phyloP scores from a whole-genome alignment of 2,113 vertebrate species.

The Catharus minimus region DNA sequence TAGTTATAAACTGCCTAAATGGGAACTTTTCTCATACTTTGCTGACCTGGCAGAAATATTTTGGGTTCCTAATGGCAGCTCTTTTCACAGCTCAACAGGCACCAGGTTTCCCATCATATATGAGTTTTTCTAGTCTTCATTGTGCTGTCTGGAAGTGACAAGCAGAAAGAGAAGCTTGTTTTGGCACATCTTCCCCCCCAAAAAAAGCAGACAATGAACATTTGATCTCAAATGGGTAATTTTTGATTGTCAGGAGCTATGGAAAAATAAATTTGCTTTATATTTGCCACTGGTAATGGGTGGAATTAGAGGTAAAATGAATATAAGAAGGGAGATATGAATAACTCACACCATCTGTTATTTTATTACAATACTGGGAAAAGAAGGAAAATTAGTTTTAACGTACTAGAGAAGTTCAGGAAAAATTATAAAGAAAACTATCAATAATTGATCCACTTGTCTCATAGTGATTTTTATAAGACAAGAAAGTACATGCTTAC shows the following conservation, averaged over 20 bases:
- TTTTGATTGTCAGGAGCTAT: not conserved
- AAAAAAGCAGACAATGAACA: not conserved
- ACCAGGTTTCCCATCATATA: not conserved
- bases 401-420: not conserved
- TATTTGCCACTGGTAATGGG: not conserved
- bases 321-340: not conserved
- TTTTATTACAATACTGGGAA: not conserved
- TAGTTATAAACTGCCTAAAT: not conserved
- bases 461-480: not conserved
- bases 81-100: conserved; percentile 11
- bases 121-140: not conserved
- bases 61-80: not conserved
- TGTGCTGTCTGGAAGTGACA: not conserved
- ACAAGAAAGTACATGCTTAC: not conserved
- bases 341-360: not conserved
- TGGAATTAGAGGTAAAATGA: not conserved
- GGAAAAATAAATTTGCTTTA: not conserved
- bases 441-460: not conserved
- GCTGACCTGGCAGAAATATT: not conserved
- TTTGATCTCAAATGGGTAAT: not conserved
- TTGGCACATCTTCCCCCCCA: not conserved
- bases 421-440: not conserved
- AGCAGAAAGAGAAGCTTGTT: not conserved
- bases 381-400: not conserved
- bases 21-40: not conserved